A percentile compares a stretch with the other conserved stretches of the same genome.
Evolutionary conservation across 2,888 invertebrate species (phyloP).

Genomic region (Nebria brevicollis): DNA sequence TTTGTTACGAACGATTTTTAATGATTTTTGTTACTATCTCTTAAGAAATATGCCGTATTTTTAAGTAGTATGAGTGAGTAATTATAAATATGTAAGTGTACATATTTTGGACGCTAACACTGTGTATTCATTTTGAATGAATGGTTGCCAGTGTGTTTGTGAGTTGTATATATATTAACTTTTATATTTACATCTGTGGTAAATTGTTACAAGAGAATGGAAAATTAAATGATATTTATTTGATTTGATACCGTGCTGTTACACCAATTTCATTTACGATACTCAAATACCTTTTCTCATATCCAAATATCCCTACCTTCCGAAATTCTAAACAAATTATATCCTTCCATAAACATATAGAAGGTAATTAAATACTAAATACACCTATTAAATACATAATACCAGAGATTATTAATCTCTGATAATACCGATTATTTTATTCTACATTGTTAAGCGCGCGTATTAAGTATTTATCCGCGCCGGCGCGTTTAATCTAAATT

Average conservation of each 20-base stretch:
- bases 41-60: conserved; percentile 4
- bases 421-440: too few relatives aligned
- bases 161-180: conserved; percentile 41
- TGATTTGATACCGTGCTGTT: conserved; percentile 27
- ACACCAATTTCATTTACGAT: background rate
- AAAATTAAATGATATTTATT: conserved; percentile 44
- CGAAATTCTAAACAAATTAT: too few relatives aligned
- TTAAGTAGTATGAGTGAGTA: background rate
- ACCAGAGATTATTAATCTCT: too few relatives aligned
- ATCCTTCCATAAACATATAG: too few relatives aligned
- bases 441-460: too few relatives aligned
- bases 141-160: conserved; percentile 37
- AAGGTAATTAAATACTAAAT: too few relatives aligned
- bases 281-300: background rate
- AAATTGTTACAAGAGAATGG: conserved; percentile 39
- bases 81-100: conserved; percentile 36
- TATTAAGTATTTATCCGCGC: too few relatives aligned
- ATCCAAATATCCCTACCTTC: background rate
- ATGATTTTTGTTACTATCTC: background rate
- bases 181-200: conserved; percentile 44
- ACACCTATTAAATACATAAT: too few relatives aligned
- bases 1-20: conserved; percentile 25
- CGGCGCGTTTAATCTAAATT: too few relatives aligned
- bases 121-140: conserved; percentile 27
- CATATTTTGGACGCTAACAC: conserved; percentile 21